These are phyloP conservation scores for Paratilapia polleni DNA, from an alignment of 2,113 vertebrate genomes.

Conservation along the genomic window DNA sequence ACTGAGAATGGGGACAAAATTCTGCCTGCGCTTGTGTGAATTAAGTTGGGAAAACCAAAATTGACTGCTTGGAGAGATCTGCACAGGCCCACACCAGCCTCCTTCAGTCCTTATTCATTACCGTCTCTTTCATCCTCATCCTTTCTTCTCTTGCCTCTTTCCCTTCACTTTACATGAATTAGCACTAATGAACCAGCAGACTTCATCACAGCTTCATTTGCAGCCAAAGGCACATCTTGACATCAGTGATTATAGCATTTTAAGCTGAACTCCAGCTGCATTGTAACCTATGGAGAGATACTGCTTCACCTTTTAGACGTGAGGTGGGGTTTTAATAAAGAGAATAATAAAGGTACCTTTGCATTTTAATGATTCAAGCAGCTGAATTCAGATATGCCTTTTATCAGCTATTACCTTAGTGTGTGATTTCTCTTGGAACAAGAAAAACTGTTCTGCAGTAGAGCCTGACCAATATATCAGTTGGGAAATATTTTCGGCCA, in stretches of 20 bases:
- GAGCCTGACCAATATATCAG: not conserved
- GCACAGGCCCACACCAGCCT: conserved; percentile 37
- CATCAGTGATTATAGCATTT: conserved; percentile 39
- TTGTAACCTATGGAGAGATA: conserved; percentile 3
- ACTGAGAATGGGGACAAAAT: not conserved
- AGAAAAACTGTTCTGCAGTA: not conserved
- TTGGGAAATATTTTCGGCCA: not conserved
- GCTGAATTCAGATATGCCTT: not conserved
- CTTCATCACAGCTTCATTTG: conserved; percentile 46
- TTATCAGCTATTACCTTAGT: not conserved
- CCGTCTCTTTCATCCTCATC: conserved; percentile 43
- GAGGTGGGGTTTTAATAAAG: not conserved
- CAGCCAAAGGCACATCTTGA: conserved; percentile 35
- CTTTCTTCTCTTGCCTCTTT: conserved; percentile 55
- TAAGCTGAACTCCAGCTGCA: conserved; percentile 43
- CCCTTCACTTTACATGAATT: conserved; percentile 68
- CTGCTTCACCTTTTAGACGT: not conserved
- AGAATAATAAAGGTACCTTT: not conserved
- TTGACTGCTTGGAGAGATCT: conserved; percentile 30
- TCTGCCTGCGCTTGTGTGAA: conserved; percentile 4
- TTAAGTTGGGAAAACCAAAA: conserved; percentile 30
- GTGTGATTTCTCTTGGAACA: not conserved
- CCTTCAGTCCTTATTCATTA: conserved; percentile 57
- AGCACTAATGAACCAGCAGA: conserved; percentile 63
- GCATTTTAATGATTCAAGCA: not conserved